These are phyloP conservation scores for Benitochromis conjunctus DNA, from an alignment of 2,113 vertebrate species.

Conservation along the genomic window DNA sequence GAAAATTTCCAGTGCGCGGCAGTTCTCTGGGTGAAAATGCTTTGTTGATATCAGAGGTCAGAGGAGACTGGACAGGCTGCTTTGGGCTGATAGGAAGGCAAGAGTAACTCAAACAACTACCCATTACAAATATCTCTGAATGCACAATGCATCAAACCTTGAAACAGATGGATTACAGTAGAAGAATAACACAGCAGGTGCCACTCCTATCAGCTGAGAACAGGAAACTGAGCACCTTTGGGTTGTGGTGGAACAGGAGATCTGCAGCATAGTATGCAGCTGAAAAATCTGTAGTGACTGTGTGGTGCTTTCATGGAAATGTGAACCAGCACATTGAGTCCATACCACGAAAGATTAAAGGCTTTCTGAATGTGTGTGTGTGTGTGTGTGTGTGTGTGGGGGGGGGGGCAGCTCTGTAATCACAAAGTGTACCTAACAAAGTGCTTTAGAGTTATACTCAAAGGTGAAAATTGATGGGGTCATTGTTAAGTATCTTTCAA, in stretches of 20 bases:
- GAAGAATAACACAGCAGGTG: neutral
- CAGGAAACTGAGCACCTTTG: neutral
- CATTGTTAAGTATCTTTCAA: neutral
- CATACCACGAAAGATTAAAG: neutral
- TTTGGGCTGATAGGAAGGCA: neutral
- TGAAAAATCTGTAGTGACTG: neutral
- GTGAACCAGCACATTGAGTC: neutral
- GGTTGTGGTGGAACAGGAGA: neutral
- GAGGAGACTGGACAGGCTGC: neutral
- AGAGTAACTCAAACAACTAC: neutral
- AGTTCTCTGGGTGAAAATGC: neutral
- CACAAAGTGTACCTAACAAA: too few relatives aligned
- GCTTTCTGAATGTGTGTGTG: too few relatives aligned
- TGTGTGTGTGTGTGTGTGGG: too few relatives aligned
- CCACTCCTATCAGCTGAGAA: accelerated
- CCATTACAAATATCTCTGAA: neutral
- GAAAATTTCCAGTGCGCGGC: neutral
- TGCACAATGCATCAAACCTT: neutral
- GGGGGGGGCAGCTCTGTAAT: too few relatives aligned
- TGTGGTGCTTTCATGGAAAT: neutral
- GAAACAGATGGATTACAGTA: neutral
- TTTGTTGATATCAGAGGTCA: neutral
- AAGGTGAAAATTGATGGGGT: neutral
- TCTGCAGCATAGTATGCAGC: neutral
- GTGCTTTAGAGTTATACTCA: too few relatives aligned